These are phyloP conservation scores for Amblyornis subalaris DNA, from an alignment of 2,113 vertebrate genomes.

Conservation along the genomic window DNA sequence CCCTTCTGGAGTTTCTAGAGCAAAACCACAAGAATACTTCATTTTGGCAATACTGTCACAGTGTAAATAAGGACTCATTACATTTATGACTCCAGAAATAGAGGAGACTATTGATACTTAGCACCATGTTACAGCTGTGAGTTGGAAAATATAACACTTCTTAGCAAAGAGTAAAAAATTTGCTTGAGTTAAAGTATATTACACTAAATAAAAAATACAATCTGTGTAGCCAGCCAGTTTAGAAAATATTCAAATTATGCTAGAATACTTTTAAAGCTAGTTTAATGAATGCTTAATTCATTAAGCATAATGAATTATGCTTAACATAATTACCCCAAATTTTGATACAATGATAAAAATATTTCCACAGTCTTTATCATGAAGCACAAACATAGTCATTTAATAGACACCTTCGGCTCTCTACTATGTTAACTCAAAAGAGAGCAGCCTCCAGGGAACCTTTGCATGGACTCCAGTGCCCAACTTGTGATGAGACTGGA, in stretches of 20 bases:
- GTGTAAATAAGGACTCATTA: not conserved
- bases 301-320: too few species aligned
- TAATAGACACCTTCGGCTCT: not conserved
- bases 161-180: not conserved
- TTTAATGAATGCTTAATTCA: not conserved
- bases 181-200: not conserved
- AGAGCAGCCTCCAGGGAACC: not conserved
- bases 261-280: not conserved
- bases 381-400: not conserved
- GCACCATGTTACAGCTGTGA: not conserved
- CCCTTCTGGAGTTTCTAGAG: not conserved
- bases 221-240: not conserved
- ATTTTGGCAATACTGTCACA: not conserved
- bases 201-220: not conserved
- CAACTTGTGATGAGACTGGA: not conserved
- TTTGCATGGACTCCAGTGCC: rapidly evolving
- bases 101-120: not conserved
- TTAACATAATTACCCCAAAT: not conserved
- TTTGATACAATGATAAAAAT: not conserved
- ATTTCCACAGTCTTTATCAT: not conserved
- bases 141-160: not conserved
- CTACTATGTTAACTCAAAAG: not conserved
- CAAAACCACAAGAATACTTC: not conserved
- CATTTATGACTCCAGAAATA: not conserved
- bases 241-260: not conserved